Evolutionary conservation across 2,113 vertebrate genomes (phyloP), one percentile per base, ranked within the genome.

Genomic region (Semicossyphus pulcher): DNA sequence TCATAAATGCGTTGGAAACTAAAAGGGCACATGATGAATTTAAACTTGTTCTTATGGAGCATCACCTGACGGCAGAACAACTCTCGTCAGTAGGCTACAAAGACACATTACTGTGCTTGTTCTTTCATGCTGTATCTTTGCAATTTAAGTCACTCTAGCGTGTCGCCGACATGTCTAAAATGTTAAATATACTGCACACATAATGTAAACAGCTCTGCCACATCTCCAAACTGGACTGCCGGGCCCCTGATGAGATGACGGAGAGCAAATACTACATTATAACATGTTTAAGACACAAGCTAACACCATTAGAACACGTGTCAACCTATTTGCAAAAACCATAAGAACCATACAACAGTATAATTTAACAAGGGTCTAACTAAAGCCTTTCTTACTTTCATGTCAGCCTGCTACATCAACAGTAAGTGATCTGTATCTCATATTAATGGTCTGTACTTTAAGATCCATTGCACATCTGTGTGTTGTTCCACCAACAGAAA

Each of bases 381-480:
- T n/a, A n/a, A n/a, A 18, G 10, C 29, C 42, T 41, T 14, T 48
- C 4, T 62, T 28, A 48, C 23, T 21, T 62, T 37, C 6, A 20
- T 47, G 54, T 51, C 29, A 47, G 34, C 28, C 36, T 11, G 28
- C 10, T 15, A 36, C 26, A n/a, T 32, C 6, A 49, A 14, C 2
- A n/a, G 7, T 29, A 28, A 66, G 28, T 26, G 28, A 41, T 48
- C 53, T 67, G 21, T 73, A 65, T 78, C 26, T 67, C 56, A 45
- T 63, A 70, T 84, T 71, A 65, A 70, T 68, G 52, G 10, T 20
- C 14, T 20, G 36, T 16, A 15, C 28, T 72, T 14, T 14, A 74
- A 61, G 61, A 75, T 34, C 36, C 9, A 21, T 49, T 58, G n/a
- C 49, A 51, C 73, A 83, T 76, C 62, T 80, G 77, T 76, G 86